These are phyloP conservation scores for Amaurobius ferox DNA, from an alignment of 2,888 invertebrate species.

Conservation along the genomic window DNA sequence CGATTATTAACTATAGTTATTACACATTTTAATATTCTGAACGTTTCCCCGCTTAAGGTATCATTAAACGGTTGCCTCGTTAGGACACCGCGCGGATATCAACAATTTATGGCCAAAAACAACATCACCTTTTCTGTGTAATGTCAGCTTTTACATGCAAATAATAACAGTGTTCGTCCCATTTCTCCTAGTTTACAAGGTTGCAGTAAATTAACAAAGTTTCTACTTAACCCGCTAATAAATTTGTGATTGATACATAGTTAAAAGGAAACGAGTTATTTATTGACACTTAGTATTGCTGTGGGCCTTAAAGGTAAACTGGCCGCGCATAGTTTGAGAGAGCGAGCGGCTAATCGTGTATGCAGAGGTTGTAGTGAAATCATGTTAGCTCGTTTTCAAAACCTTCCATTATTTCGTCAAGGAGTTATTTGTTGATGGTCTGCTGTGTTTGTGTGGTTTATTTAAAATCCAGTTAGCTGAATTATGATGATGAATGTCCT, in stretches of 20 bases:
- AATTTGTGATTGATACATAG: background rate
- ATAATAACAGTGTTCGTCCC: background rate
- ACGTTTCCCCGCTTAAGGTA: background rate
- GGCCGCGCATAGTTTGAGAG: too few species aligned
- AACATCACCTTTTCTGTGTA: background rate
- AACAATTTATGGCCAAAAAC: background rate
- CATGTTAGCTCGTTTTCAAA: background rate
- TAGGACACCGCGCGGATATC: background rate
- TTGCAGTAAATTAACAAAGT: background rate
- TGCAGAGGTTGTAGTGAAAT: background rate
- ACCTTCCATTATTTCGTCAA: slow-evolving; percentile 8
- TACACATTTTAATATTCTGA: background rate
- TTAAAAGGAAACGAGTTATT: background rate
- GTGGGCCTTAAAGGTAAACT: background rate
- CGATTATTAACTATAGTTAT: slow-evolving; percentile 2
- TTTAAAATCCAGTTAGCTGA: background rate
- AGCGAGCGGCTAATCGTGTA: background rate
- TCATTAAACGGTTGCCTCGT: background rate
- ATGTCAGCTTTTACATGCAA: background rate
- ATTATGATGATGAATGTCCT: background rate
- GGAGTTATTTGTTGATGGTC: background rate
- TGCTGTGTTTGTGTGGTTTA: background rate
- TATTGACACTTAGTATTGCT: background rate
- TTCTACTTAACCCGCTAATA: background rate
- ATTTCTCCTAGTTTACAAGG: background rate